These are phyloP conservation scores for Hirtodrosophila histrioides DNA, from an alignment of 2,888 invertebrate species.

Conservation along the genomic window DNA sequence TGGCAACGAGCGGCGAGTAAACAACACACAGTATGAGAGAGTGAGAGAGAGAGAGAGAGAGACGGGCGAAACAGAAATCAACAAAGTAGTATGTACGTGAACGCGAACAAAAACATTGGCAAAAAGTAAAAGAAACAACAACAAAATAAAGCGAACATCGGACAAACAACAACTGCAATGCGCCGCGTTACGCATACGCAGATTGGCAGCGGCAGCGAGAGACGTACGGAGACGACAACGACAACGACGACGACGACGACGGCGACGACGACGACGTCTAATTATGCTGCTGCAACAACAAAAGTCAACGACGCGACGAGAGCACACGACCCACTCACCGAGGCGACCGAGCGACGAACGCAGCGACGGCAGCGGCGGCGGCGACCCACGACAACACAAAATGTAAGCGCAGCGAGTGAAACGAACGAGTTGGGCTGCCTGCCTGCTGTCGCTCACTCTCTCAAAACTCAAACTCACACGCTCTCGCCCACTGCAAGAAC, in stretches of 20 bases:
- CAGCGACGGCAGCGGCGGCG: constrained; percentile 37
- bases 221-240: too few species aligned
- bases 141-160: constrained; percentile 18
- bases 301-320: constrained; percentile 18
- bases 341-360: constrained; percentile 58
- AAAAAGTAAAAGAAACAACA: constrained; percentile 13
- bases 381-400: constrained; percentile 75
- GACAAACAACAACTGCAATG: constrained; percentile 39
- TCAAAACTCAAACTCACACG: constrained; percentile 15
- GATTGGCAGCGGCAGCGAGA: constrained; percentile 29
- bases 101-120: constrained; percentile 25
- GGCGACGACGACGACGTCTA: constrained; percentile 54
- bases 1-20: constrained; percentile 39
- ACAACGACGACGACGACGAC: too few species aligned
- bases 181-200: constrained; percentile 59
- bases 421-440: constrained; percentile 51
- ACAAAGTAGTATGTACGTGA: constrained; percentile 4
- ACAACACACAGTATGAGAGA: constrained; percentile 7
- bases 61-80: constrained; percentile 17
- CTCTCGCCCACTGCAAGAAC: constrained; percentile 48
- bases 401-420: constrained; percentile 53
- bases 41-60: constrained; percentile 8
- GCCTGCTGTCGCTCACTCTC: constrained; percentile 28
- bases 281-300: constrained; percentile 59
- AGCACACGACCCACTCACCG: constrained; percentile 63